A percentile compares a stretch with the other conserved stretches of the same genome.
These are phyloP conservation scores for Tetramorium alpestre DNA, from an alignment of 1,140 invertebrate genomes.

Conservation along the genomic window DNA sequence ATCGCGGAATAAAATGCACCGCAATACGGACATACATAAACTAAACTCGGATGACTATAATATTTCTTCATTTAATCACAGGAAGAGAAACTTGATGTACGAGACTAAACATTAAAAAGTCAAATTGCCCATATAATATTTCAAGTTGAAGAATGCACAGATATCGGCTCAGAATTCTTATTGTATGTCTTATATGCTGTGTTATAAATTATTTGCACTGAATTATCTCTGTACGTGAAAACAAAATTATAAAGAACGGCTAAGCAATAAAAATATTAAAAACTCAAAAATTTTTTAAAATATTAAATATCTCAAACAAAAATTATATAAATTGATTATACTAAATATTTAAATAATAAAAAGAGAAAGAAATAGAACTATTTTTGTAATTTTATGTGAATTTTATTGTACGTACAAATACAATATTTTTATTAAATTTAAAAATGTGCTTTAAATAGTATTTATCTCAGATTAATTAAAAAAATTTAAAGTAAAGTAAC, in stretches of 20 bases:
- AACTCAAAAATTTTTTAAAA: not conserved
- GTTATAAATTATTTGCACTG: not conserved
- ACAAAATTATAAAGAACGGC: not conserved
- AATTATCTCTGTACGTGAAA: not conserved
- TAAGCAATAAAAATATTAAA: not conserved
- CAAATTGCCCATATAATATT: constrained; percentile 14
- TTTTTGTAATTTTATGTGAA: not conserved
- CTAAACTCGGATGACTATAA: constrained; percentile 36
- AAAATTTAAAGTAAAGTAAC: not conserved
- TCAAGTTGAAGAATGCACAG: not conserved
- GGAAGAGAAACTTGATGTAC: constrained; percentile 21
- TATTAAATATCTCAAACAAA: not conserved
- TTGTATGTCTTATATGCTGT: not conserved
- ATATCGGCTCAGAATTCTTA: not conserved
- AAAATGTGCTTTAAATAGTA: not conserved
- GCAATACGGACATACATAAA: constrained; percentile 52
- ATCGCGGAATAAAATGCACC: constrained; percentile 45
- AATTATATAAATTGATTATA: not conserved
- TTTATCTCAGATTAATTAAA: not conserved
- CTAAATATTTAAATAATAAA: not conserved
- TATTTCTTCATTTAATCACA: constrained; percentile 48
- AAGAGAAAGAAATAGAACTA: not conserved
- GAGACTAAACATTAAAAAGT: constrained; percentile 5
- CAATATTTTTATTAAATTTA: not conserved
- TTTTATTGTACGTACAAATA: not conserved